A percentile compares a stretch with the other conserved stretches of the same genome.
Evolutionary conservation across 2,888 invertebrate genomes (phyloP).

Genomic region (Panopea generosa): DNA sequence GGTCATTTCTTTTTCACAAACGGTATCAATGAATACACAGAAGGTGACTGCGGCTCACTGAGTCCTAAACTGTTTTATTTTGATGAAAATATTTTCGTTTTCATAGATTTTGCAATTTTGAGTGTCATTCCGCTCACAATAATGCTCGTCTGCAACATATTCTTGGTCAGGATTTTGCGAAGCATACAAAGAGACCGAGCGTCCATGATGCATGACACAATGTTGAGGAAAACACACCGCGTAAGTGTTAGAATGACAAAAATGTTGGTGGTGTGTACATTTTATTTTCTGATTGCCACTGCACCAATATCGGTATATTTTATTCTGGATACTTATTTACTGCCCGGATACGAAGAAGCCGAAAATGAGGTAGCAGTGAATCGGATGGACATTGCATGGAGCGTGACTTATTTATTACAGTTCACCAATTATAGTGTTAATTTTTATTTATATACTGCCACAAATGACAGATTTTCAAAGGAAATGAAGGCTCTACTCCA

Average conservation of each 20-base stretch:
- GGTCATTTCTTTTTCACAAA: conserved; percentile 69
- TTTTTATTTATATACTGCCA: conserved; percentile 69
- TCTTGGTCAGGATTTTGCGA: conserved; percentile 43
- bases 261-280: conserved; percentile 63
- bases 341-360: conserved; percentile 18
- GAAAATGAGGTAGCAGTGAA: conserved; percentile 13
- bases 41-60: conserved; percentile 59
- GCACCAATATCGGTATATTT: conserved; percentile 66
- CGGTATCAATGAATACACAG: conserved; percentile 56
- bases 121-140: conserved; percentile 60
- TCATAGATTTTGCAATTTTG: conserved; percentile 61
- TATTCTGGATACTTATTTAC: conserved; percentile 65
- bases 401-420: conserved; percentile 58
- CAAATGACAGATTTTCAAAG: conserved; percentile 58
- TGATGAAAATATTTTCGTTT: conserved; percentile 67
- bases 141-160: conserved; percentile 63
- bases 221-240: conserved; percentile 30
- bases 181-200: conserved; percentile 36
- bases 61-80: conserved; percentile 47
- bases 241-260: conserved; percentile 63
- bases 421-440: conserved; percentile 67
- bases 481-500: conserved; percentile 46
- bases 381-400: conserved; percentile 57
- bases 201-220: conserved; percentile 40
- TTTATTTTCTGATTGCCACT: conserved; percentile 65